phyloP scores from a whole-genome alignment of 2,888 invertebrate species.

The Chaetogeoica ovagalla region DNA sequence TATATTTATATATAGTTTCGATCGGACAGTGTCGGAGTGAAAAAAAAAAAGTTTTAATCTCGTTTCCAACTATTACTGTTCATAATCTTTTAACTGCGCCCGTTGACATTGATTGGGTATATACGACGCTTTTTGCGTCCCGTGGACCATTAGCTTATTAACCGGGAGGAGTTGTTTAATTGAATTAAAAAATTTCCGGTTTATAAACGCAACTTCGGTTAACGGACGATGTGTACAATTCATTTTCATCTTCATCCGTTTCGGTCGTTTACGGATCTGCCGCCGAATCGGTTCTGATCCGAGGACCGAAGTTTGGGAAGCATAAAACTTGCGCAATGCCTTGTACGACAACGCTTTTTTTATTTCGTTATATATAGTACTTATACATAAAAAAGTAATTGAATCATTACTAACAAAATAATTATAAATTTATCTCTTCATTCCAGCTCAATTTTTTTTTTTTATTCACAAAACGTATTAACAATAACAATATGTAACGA shows the following conservation, averaged over 20 bases:
- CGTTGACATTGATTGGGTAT: neutral
- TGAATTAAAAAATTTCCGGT: constrained; percentile 8
- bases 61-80: neutral
- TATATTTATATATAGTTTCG: too few relatives aligned
- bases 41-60: neutral
- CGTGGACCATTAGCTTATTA: neutral
- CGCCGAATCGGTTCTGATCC: neutral
- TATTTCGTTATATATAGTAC: neutral
- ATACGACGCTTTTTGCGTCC: neutral
- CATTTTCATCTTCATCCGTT: neutral
- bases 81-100: neutral
- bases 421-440: neutral
- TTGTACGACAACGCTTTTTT: neutral
- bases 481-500: too few relatives aligned
- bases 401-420: too few relatives aligned
- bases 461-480: too few relatives aligned
- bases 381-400: too few relatives aligned
- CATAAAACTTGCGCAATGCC: constrained; percentile 8
- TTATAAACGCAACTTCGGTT: neutral
- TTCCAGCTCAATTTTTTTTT: too few relatives aligned
- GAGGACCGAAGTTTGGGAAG: neutral
- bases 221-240: neutral
- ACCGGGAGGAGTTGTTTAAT: neutral
- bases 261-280: neutral
- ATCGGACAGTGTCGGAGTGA: too few relatives aligned